A percentile compares a stretch with the other conserved stretches of the same genome.
Conservation (phyloP, 2,888 invertebrate genomes). For the Acanthosepion lycidas region DNA sequence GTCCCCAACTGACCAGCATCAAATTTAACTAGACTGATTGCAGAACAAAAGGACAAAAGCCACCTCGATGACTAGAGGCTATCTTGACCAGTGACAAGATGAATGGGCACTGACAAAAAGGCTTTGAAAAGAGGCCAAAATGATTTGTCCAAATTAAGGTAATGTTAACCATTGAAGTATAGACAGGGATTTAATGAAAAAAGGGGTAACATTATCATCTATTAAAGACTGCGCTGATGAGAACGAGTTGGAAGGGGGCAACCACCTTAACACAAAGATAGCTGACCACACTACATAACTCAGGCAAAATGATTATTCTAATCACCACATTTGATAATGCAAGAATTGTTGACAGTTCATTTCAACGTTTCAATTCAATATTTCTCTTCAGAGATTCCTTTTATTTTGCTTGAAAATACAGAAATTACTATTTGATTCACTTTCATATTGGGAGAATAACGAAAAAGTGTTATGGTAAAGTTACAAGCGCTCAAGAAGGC, state of each 20-base stretch:
- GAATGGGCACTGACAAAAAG: neutral
- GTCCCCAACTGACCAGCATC: slow-evolving; percentile 8
- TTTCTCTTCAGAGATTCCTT: no score
- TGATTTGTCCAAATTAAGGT: neutral
- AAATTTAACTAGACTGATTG: neutral
- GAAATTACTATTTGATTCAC: no score
- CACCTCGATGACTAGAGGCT: neutral
- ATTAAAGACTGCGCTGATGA: neutral
- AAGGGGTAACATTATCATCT: neutral
- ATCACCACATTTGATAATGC: neutral
- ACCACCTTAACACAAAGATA: neutral
- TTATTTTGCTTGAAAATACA: no score
- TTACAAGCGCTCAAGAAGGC: no score
- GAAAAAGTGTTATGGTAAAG: no score
- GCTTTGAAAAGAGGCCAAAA: neutral
- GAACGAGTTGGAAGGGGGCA: neutral
- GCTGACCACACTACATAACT: neutral
- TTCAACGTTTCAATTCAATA: no score
- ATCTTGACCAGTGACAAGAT: slow-evolving; percentile 18
- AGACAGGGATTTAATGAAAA: neutral
- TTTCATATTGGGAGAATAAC: no score
- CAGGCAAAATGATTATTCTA: neutral
- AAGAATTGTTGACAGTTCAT: no score
- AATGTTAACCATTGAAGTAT: neutral
- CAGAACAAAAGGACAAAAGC: neutral